Conservation (phyloP, 2,888 invertebrate genomes). For the Salticus scenicus region DNA sequence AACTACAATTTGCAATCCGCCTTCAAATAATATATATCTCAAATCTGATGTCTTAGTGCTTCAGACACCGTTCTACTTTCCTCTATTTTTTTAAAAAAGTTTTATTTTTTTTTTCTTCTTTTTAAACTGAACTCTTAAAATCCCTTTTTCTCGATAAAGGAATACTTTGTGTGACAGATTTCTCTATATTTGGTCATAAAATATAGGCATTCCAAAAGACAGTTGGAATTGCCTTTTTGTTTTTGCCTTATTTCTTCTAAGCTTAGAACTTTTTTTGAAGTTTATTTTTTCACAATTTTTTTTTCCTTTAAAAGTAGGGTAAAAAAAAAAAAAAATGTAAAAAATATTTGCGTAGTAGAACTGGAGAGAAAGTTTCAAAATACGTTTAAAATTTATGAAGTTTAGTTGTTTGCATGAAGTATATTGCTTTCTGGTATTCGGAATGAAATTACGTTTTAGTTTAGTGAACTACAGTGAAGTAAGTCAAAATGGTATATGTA, state of each 20-base stretch:
- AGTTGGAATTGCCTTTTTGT: not conserved
- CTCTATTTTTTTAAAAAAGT: not conserved
- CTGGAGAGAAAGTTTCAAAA: not conserved
- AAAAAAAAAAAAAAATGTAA: no score
- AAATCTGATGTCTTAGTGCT: not conserved
- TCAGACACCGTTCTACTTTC: not conserved
- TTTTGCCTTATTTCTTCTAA: not conserved
- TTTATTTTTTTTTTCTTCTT: not conserved
- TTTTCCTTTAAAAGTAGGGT: no score
- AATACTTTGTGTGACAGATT: not conserved
- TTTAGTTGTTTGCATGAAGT: not conserved
- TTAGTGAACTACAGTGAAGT: no score
- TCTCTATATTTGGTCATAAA: conserved; percentile 1
- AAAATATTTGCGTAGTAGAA: not conserved
- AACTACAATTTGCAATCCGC: not conserved
- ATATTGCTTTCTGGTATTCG: no score
- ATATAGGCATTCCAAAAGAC: conserved; percentile 7
- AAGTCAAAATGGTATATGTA: no score
- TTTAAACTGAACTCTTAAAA: not conserved
- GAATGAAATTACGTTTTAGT: no score
- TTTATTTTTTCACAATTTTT: not conserved
- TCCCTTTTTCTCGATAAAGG: not conserved
- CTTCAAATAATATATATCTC: not conserved
- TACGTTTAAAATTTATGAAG: not conserved
- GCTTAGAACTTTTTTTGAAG: not conserved